A percentile compares a stretch with the other conserved stretches of the same genome.
Conservation (phyloP, 2,113 vertebrate species). For the Apeltes quadracus region DNA sequence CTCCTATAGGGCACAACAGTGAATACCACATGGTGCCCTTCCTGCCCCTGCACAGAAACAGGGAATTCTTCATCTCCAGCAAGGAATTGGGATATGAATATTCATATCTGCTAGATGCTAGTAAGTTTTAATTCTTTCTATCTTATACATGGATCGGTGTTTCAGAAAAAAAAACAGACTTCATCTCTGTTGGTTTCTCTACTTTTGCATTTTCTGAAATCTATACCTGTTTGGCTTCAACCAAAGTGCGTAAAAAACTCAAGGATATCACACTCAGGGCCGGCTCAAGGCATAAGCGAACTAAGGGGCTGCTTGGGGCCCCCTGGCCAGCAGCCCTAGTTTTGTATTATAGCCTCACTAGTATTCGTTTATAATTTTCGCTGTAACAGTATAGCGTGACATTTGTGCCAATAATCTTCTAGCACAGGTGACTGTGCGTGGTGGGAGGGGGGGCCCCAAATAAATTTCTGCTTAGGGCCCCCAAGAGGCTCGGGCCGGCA, state of each 20-base stretch:
- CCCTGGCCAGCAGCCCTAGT: no score
- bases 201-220: not conserved
- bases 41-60: constrained; percentile 90
- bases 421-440: no score
- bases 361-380: no score
- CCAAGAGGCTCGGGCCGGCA: no score
- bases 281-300: no score
- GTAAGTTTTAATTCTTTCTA: constrained; percentile 76
- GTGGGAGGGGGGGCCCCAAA: no score
- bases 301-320: no score
- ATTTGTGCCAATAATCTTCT: no score
- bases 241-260: not conserved
- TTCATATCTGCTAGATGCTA: constrained; percentile 85
- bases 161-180: not conserved
- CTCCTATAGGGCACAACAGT: constrained; percentile 94
- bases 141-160: not conserved
- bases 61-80: constrained; percentile 89
- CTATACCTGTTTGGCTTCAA: not conserved
- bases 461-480: no score
- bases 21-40: constrained; percentile 95
- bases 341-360: no score
- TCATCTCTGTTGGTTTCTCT: not conserved
- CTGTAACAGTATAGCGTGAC: no score
- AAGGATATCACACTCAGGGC: not conserved
- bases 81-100: constrained; percentile 95